Conservation (phyloP, 1,140 invertebrate species). For the Platyscapa corneri region DNA sequence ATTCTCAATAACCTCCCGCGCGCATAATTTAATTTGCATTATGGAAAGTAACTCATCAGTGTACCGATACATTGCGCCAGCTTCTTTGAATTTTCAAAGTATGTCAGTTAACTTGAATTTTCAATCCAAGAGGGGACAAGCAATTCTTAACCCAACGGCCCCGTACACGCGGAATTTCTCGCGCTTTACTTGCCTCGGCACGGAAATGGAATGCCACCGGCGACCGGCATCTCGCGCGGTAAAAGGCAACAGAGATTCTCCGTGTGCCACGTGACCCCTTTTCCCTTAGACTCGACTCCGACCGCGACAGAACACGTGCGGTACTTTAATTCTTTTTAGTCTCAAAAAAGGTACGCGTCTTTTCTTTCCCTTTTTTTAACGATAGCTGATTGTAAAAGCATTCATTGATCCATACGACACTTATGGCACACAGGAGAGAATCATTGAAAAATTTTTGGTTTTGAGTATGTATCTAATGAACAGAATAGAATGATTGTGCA, state of each 20-base stretch:
- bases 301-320: neutral
- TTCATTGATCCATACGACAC: neutral
- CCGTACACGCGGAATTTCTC: too few relatives aligned
- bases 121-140: neutral
- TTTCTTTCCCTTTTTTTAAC: neutral
- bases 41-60: neutral
- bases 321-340: neutral
- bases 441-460: neutral
- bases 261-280: conserved; percentile 21
- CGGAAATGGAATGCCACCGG: conserved; percentile 26
- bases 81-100: conserved; percentile 1
- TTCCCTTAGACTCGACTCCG: neutral
- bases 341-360: neutral
- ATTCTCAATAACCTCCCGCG: neutral
- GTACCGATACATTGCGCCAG: neutral
- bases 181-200: neutral
- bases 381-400: too few relatives aligned
- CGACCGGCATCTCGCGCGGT: neutral
- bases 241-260: conserved; percentile 24
- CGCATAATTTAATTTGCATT: neutral
- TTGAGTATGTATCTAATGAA: too few relatives aligned
- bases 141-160: too few relatives aligned
- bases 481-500: too few relatives aligned
- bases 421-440: neutral
- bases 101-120: conserved; percentile 25